phyloP scores from a whole-genome alignment of 30 jellyfish, hydroid and myxozoan species.

The Sanderia malayensis region DNA sequence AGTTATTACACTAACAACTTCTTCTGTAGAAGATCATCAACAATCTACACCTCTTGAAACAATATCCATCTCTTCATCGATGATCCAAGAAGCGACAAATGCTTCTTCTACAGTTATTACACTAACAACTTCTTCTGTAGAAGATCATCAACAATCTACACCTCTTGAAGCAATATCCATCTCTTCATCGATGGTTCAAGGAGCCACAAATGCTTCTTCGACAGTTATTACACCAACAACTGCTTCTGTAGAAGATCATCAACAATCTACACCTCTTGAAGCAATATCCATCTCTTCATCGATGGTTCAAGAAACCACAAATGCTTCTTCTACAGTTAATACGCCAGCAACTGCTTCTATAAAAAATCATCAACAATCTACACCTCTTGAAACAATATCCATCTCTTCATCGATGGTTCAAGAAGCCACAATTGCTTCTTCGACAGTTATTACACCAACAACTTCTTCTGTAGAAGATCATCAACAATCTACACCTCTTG shows the following conservation, averaged over 20 bases:
- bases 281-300: neutral
- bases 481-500: neutral
- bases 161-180: neutral
- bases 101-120: neutral
- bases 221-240: neutral
- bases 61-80: neutral
- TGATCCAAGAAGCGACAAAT: neutral
- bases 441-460: neutral
- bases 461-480: neutral
- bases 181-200: neutral
- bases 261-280: neutral
- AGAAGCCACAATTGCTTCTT: too few species aligned
- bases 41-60: neutral
- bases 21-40: neutral
- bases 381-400: neutral
- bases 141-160: neutral
- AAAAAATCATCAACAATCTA: neutral
- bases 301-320: neutral
- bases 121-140: neutral
- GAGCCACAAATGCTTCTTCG: neutral
- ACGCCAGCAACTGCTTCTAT: neutral
- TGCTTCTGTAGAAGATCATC: constrained; percentile 2
- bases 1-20: neutral
- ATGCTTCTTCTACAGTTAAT: neutral
- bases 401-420: neutral